These are phyloP conservation scores for Neoscelio sp. DNA, from an alignment of 2,888 invertebrate genomes.

Conservation along the genomic window DNA sequence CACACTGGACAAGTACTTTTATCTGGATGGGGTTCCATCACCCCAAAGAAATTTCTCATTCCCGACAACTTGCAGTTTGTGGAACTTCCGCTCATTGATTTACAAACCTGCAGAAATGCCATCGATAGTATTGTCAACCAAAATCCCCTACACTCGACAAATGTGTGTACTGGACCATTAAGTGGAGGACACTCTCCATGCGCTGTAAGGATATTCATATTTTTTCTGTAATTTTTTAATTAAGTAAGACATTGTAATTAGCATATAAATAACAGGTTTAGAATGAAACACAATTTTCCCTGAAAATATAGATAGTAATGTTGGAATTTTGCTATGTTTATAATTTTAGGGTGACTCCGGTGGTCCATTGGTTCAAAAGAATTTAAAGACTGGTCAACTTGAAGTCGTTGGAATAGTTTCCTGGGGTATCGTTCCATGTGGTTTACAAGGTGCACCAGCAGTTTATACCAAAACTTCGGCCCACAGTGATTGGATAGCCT, in stretches of 20 bases:
- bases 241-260: conserved; percentile 1
- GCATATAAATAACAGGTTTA: too few relatives aligned
- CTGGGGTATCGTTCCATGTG: conserved; percentile 83
- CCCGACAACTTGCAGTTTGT: conserved; percentile 75
- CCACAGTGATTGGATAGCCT: conserved; percentile 79
- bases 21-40: conserved; percentile 84
- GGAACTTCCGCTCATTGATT: conserved; percentile 72
- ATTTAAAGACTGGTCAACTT: conserved; percentile 85
- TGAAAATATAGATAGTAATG: too few relatives aligned
- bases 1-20: conserved; percentile 79
- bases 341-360: conserved; percentile 84
- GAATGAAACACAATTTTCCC: too few relatives aligned
- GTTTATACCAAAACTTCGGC: conserved; percentile 82
- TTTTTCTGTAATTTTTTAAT: not conserved
- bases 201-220: conserved; percentile 48
- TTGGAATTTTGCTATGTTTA: too few relatives aligned
- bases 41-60: conserved; percentile 64
- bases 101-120: conserved; percentile 65
- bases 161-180: conserved; percentile 75
- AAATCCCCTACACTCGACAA: conserved; percentile 67
- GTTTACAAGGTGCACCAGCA: conserved; percentile 79
- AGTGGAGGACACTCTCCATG: conserved; percentile 61
- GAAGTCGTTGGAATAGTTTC: conserved; percentile 86
- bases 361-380: conserved; percentile 83
- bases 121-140: conserved; percentile 17